phyloP scores from a whole-genome alignment of 1,140 invertebrate species.

The Drosophila ironensis region DNA sequence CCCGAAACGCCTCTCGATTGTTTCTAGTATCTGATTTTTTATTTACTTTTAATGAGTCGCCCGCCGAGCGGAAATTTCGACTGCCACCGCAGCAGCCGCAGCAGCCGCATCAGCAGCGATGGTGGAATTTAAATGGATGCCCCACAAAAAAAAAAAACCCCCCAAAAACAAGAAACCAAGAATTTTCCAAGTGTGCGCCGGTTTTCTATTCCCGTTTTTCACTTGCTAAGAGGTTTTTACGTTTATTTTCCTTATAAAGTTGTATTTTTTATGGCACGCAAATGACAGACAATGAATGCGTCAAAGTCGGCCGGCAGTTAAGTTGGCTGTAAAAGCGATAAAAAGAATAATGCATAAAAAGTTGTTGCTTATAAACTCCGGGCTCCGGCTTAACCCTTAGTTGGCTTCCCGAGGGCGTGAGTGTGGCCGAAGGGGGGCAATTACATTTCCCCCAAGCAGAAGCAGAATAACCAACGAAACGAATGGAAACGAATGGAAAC shows the following conservation, averaged over 20 bases:
- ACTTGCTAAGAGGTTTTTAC: constrained; percentile 7
- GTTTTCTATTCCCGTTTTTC: constrained; percentile 20
- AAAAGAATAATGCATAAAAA: constrained; percentile 56
- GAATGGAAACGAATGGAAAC: constrained; percentile 11
- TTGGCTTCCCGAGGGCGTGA: constrained; percentile 6
- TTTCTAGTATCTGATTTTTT: constrained; percentile 73
- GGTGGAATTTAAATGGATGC: constrained; percentile 23
- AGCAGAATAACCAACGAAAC: background rate
- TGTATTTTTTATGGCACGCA: constrained; percentile 55
- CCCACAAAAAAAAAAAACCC: too few species aligned
- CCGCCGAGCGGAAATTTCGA: constrained; percentile 29
- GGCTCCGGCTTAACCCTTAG: constrained; percentile 31
- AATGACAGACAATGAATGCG: constrained; percentile 63
- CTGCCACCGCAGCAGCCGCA: too few species aligned
- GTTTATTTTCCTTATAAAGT: constrained; percentile 60
- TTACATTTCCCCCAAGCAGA: background rate
- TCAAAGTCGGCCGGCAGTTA: constrained; percentile 44
- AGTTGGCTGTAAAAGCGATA: constrained; percentile 47
- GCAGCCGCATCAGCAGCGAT: too few species aligned
- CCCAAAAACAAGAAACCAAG: too few species aligned
- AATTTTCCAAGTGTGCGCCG: background rate
- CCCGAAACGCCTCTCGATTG: constrained; percentile 56
- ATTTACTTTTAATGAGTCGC: constrained; percentile 75
- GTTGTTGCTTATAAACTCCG: constrained; percentile 32
- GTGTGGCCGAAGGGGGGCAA: background rate